Percentiles rank a stretch among this genome's conserved stretches.
Conservation (phyloP, 2,113 vertebrate genomes). For the Paedocypris sp. region DNA sequence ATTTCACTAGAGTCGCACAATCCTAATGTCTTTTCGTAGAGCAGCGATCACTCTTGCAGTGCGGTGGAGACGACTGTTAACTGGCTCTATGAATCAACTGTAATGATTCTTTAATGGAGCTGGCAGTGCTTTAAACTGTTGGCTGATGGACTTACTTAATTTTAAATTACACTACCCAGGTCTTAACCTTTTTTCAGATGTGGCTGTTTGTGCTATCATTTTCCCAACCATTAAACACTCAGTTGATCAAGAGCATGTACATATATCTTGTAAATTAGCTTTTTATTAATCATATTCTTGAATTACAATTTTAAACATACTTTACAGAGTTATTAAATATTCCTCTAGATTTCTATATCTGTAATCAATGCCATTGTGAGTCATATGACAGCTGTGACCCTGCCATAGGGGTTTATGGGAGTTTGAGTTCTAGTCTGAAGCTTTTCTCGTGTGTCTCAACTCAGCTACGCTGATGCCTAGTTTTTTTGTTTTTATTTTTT, state of each 20-base stretch:
- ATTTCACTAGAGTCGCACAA: not conserved
- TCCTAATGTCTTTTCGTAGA: not conserved
- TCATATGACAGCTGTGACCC: too few species aligned
- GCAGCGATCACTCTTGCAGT: not conserved
- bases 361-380: too few species aligned
- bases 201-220: not conserved
- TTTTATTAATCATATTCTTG: not conserved
- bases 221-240: not conserved
- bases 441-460: too few species aligned
- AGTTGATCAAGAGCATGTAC: not conserved
- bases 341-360: too few species aligned
- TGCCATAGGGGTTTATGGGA: too few species aligned
- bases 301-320: too few species aligned
- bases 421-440: too few species aligned
- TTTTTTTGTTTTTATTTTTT: too few species aligned
- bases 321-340: too few species aligned
- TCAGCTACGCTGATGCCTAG: too few species aligned
- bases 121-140: slow-evolving; percentile 5
- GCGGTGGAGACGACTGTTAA: not conserved
- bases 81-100: not conserved
- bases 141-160: slow-evolving; percentile 15
- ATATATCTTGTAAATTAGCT: not conserved
- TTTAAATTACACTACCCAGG: slow-evolving; percentile 17
- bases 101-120: slow-evolving; percentile 21
- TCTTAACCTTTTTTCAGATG: not conserved